Base-by-base conservation (phyloP, 2,797 vertebrate genomes). In the Numenius phaeopus region DNA sequence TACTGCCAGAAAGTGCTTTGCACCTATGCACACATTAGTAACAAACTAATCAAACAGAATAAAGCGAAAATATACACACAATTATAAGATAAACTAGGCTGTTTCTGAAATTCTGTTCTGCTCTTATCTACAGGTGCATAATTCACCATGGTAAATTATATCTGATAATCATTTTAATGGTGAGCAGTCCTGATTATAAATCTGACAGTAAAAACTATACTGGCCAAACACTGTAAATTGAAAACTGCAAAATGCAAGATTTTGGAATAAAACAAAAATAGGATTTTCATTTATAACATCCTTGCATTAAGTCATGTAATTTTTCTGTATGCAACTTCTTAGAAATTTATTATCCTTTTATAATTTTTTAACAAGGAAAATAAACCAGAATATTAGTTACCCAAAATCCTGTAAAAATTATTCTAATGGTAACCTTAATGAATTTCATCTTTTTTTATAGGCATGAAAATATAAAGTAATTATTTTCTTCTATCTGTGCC, bases 381-480 rank as follows among this genome's bases (percentile, higher is more conserved):
- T 88, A 95, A 97, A 89, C 17, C n/a, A 70, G 50, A 58, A 61
- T 86, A 85, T 86, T 80, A 89, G 46, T 87, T 86, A 59, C 9
- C 30, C 8, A 57, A 92, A 86, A 73, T 85, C 64, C 40, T 78
- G 4, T 80, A 90, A 87, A 75, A 86, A 90, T 67, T 80, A 80
- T 89, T 96, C 49, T 54, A 82, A 81, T 85, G 44, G 72, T 54
- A 91, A 81, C 11, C 61, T 84, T 40, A 92, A 96, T 92, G 57
- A 90, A 95, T 95, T 92, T 96, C 32, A 91, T 92, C 92, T 87
- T 80, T 87, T 80, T 96, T 90, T 93, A 89, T 66, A 79, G 71
- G 54, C 88, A 87, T 40, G 18, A 93, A 94, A 90, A 91, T 66
- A 77, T 92, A 65, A 93, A 94, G 47, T 87, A 96, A 96, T 95